Evolutionary conservation across 2,797 vertebrate species (phyloP).

Genomic region (Enteromius trimaculatus): DNA sequence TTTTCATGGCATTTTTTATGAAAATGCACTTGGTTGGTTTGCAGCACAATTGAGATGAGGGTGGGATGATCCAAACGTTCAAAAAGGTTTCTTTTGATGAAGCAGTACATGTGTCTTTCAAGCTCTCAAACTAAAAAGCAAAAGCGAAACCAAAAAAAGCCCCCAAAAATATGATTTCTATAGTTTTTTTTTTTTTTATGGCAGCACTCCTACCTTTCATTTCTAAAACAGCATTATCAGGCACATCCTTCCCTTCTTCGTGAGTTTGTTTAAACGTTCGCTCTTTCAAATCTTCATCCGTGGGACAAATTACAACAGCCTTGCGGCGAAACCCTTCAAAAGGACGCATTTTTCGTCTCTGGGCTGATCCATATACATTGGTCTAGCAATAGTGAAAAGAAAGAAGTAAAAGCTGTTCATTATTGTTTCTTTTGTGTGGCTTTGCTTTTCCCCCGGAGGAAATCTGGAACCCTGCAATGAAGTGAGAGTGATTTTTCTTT

Average conservation of each 20-base stretch:
- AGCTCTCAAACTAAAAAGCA: background rate
- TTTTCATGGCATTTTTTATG: background rate
- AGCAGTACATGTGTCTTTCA: background rate
- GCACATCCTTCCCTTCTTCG: constrained; percentile 96
- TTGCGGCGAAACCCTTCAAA: constrained; percentile 79
- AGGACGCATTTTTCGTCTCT: constrained; percentile 96
- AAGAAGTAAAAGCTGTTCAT: constrained; percentile 82
- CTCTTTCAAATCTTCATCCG: constrained; percentile 92
- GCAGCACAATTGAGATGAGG: background rate
- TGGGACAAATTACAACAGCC: constrained; percentile 96
- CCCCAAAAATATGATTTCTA: background rate
- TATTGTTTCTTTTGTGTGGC: constrained; percentile 61
- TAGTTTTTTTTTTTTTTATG: background rate
- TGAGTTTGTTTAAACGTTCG: constrained; percentile 92
- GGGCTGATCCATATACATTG: constrained; percentile 96
- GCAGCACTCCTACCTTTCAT: constrained; percentile 91
- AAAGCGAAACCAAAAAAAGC: too few species aligned
- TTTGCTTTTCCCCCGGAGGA: constrained; percentile 72
- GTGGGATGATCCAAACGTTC: background rate
- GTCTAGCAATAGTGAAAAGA: constrained; percentile 87
- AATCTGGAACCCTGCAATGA: constrained; percentile 80
- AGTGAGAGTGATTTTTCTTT: constrained; percentile 74
- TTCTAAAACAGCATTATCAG: constrained; percentile 95
- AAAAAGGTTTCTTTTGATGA: background rate
- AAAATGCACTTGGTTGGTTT: background rate